Conservation (phyloP, 2,797 vertebrate species). For the Cephalopachus bancanus region DNA sequence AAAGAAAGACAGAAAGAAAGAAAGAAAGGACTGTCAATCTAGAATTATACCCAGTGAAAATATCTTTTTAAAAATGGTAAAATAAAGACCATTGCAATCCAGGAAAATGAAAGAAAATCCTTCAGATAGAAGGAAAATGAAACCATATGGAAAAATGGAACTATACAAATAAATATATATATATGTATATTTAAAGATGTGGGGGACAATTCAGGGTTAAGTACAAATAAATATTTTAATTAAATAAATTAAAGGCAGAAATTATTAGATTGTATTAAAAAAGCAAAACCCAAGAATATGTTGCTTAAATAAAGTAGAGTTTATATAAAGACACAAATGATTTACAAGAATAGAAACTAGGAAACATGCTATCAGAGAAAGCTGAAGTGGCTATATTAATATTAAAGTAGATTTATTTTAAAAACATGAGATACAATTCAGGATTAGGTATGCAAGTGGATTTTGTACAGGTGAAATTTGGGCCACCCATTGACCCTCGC, state of each 20-base stretch:
- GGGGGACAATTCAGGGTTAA: too few relatives aligned
- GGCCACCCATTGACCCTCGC: too few relatives aligned
- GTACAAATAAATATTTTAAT: too few relatives aligned
- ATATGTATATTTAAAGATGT: too few relatives aligned
- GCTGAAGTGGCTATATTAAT: neutral
- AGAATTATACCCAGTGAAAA: neutral
- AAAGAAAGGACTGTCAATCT: neutral
- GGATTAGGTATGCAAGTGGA: too few relatives aligned
- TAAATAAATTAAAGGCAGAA: neutral
- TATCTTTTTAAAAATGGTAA: neutral
- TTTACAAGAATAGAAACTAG: constrained; percentile 13
- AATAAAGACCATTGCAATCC: neutral
- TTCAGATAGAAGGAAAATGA: constrained; percentile 21
- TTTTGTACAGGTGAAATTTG: too few relatives aligned
- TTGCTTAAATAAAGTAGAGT: neutral
- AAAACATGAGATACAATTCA: too few relatives aligned
- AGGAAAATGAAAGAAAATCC: constrained; percentile 3
- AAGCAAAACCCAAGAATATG: neutral
- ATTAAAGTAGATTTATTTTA: neutral
- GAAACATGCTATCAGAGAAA: neutral
- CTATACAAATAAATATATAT: neutral
- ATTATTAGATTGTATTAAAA: neutral
- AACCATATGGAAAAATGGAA: neutral
- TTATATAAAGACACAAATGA: neutral
- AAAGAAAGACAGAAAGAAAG: too few relatives aligned